Base-by-base conservation (phyloP, 1,140 invertebrate species). In the Eueides isabella region DNA sequence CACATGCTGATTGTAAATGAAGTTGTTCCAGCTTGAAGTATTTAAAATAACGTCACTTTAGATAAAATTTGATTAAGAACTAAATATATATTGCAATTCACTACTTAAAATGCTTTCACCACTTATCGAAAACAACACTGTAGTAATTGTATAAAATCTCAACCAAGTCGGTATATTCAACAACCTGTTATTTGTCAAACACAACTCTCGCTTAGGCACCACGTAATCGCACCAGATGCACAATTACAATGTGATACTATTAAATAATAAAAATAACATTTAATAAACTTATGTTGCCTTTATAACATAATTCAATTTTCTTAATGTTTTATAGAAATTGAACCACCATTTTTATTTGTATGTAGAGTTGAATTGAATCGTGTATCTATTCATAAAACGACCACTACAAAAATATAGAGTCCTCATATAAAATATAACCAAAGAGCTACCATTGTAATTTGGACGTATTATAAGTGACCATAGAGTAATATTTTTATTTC, bases 1-100 rank as follows among this genome's bases (percentile, higher is more conserved):
- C 94, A 94, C 94, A 94, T 94, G 94, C 94, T 94, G 94, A 94
- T 92, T 92, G 83, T 55, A 87, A 85, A 84, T 84, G 76, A 84
- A 85, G 73, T 82, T 71, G 76, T 68, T 26, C 72, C 75, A 81
- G 81, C 78, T 84, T 73, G 75, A 73, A 63, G 38, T 41, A 30
- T 61, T 9, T 44, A 44, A 61, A 28, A 63, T 31, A 48, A 26
- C 41, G 64, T 38, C 64, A 67, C 12, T 68, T 44, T 44, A 63
- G 14, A 67, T 31, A 68, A 23, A 74, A 68, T 28, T 35, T 44
- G 2, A 48, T 23, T 35, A 31, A 44, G 19, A 16, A 64, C 61
- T 48, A 38, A 38, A 33, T 44, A 64, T 67, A 61, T 61, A 26
- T 66, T 33, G 26, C 68, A n/a, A 19, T 68, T 68, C 19, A 26